A percentile compares a stretch with the other conserved stretches of the same genome.
Evolutionary conservation across 2,888 invertebrate species (phyloP).

Genomic region (Agrypnus murinus): DNA sequence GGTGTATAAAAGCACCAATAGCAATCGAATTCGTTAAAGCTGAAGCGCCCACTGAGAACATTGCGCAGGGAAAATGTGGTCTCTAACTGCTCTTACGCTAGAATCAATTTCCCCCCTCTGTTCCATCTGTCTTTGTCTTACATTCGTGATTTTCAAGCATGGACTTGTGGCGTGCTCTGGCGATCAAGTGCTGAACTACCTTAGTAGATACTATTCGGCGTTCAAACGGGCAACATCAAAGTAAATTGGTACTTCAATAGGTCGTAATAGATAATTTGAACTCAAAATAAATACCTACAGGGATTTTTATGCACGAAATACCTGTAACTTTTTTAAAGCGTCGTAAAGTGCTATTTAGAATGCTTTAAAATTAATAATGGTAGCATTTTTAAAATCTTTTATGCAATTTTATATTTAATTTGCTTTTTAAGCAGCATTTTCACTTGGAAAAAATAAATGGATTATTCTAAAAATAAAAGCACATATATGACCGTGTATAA

Average conservation of each 20-base stretch:
- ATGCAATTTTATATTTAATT: no score
- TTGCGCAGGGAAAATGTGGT: conserved; percentile 70
- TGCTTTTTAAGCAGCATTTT: no score
- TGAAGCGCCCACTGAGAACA: conserved; percentile 69
- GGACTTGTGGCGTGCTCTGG: conserved; percentile 72
- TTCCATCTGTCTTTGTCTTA: conserved; percentile 60
- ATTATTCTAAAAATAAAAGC: no score
- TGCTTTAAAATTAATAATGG: no score
- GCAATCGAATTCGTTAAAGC: conserved; percentile 77
- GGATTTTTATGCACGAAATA: conserved; percentile 44
- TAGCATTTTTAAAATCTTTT: no score
- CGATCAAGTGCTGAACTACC: conserved; percentile 69
- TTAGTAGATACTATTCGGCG: conserved; percentile 73
- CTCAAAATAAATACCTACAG: conserved; percentile 63
- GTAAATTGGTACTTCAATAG: conserved; percentile 67
- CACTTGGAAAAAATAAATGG: no score
- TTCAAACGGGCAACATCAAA: conserved; percentile 75
- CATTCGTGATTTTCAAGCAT: conserved; percentile 55
- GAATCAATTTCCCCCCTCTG: conserved; percentile 63
- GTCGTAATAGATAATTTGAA: conserved; percentile 65
- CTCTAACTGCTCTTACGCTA: conserved; percentile 65
- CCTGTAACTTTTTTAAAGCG: conserved; percentile 39
- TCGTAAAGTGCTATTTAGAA: background rate
- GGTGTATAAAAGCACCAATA: conserved; percentile 75
- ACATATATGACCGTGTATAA: no score